Evolutionary conservation across 2,888 invertebrate species (phyloP).

Genomic region (Orthosia gracilis): DNA sequence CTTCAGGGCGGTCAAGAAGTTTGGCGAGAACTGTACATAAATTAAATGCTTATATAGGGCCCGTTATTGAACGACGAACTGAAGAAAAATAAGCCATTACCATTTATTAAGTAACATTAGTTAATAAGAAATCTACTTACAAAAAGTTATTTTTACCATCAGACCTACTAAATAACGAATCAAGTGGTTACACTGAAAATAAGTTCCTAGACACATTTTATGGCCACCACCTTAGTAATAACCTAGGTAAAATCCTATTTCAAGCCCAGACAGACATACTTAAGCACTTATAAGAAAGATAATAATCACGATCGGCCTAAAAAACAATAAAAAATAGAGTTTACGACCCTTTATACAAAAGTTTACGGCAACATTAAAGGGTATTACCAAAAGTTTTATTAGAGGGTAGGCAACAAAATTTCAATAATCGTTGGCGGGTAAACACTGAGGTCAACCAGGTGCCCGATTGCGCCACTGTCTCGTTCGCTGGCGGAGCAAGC

Average conservation of each 20-base stretch:
- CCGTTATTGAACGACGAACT: no score
- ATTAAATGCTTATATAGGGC: neutral
- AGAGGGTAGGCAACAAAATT: constrained; percentile 62
- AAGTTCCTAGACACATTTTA: no score
- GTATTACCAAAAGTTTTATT: constrained; percentile 65
- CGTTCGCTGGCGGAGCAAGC: constrained; percentile 27
- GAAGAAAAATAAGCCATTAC: neutral
- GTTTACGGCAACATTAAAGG: constrained; percentile 58
- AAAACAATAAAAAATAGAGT: constrained; percentile 52
- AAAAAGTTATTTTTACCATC: constrained; percentile 21
- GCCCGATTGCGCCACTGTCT: constrained; percentile 43
- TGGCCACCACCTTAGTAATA: no score
- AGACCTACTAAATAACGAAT: no score
- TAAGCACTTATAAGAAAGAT: no score
- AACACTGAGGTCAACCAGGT: constrained; percentile 43
- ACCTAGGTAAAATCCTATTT: no score
- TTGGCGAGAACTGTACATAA: no score
- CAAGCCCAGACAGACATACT: no score
- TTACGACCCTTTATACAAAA: constrained; percentile 45
- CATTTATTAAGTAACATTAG: no score
- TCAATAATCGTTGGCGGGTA: constrained; percentile 55
- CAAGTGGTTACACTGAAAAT: no score
- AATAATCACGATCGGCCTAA: no score
- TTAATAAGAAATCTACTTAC: constrained; percentile 13
- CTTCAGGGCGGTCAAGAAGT: no score